Evolutionary conservation across 1,140 invertebrate genomes (phyloP).

Genomic region (Oryzaephilus surinamensis): DNA sequence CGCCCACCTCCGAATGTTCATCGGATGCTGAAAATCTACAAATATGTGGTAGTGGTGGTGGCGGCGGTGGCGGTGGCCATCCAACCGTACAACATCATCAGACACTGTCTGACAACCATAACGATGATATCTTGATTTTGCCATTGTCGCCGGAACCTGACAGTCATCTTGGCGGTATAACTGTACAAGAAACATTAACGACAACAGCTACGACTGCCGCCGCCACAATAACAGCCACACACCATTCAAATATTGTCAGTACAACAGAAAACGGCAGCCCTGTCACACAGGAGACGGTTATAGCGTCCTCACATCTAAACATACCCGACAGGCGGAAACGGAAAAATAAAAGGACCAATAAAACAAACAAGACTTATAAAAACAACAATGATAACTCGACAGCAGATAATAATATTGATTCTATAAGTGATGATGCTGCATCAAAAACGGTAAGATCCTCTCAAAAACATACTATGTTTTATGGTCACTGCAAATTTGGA

Average conservation of each 20-base stretch:
- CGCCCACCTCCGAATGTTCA: conserved; percentile 60
- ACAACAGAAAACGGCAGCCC: conserved; percentile 10
- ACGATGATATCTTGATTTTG: conserved; percentile 31
- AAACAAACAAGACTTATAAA: conserved; percentile 19
- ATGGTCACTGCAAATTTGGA: no score
- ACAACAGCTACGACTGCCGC: conserved; percentile 14
- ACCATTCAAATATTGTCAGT: conserved; percentile 13
- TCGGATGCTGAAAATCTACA: conserved; percentile 53
- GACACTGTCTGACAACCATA: conserved; percentile 10
- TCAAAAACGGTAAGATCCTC: conserved; percentile 15
- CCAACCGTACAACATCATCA: background rate
- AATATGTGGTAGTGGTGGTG: background rate
- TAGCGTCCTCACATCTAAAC: conserved; percentile 21
- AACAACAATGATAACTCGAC: conserved; percentile 15
- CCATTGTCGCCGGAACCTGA: conserved; percentile 33
- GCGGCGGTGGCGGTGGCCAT: background rate
- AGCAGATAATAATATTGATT: conserved; percentile 9
- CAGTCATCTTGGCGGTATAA: conserved; percentile 6
- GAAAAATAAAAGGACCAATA: conserved; percentile 23
- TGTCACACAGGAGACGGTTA: conserved; percentile 21
- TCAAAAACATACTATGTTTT: no score
- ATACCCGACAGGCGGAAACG: conserved; percentile 24
- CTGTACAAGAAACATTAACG: no score
- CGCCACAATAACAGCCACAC: conserved; percentile 12
- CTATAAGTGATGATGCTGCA: conserved; percentile 3